Evolutionary conservation across 1,140 invertebrate genomes (phyloP).

Genomic region (Lepidotrigona ventralis): DNA sequence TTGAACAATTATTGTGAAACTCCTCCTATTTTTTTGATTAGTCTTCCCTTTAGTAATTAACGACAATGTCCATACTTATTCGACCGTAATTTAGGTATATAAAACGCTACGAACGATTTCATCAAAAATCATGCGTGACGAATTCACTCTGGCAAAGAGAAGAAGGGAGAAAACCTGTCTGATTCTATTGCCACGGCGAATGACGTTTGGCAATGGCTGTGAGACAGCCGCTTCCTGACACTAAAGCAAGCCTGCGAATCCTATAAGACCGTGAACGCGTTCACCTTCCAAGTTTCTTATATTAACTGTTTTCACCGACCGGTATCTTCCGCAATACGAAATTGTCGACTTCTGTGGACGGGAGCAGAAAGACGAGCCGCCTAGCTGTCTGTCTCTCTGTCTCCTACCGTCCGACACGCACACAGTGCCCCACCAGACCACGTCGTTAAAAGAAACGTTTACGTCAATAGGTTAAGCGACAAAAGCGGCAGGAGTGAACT

Average conservation of each 20-base stretch:
- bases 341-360: neutral
- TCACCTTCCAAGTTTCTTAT: constrained; percentile 13
- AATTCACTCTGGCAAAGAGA: neutral
- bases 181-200: neutral
- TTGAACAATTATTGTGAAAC: too few species aligned
- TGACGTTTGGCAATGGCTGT: constrained; percentile 19
- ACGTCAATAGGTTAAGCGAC: neutral
- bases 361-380: neutral
- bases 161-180: neutral
- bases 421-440: neutral
- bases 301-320: constrained; percentile 23
- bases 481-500: too few species aligned
- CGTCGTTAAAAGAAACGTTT: neutral
- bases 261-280: constrained; percentile 12
- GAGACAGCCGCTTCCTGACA: constrained; percentile 29
- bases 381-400: neutral
- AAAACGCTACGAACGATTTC: neutral
- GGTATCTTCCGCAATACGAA: neutral
- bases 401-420: neutral
- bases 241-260: neutral
- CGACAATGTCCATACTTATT: neutral
- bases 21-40: too few species aligned
- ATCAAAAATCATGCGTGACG: neutral
- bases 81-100: neutral
- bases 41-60: too few species aligned